Percentiles rank a stretch among this genome's conserved stretches.
These are phyloP conservation scores for Neolamprologus ventralis DNA, from an alignment of 2,113 vertebrate genomes.

Conservation along the genomic window DNA sequence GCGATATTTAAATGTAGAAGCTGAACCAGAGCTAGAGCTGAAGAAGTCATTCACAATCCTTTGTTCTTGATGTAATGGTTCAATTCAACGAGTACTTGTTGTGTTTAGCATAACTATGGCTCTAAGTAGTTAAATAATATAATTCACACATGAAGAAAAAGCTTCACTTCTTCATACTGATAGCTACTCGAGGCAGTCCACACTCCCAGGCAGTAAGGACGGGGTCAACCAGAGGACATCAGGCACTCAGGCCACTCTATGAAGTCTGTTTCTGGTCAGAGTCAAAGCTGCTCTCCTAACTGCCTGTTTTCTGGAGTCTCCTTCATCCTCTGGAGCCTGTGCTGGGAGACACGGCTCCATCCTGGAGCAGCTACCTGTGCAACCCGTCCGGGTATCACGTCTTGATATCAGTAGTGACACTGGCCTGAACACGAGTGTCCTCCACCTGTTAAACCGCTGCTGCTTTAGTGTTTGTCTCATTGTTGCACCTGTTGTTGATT, in stretches of 20 bases:
- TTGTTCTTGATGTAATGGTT: accelerated
- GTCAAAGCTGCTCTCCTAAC: not conserved
- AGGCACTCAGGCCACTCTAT: not conserved
- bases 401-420: not conserved
- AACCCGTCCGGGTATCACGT: not conserved
- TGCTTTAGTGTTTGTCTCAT: not conserved
- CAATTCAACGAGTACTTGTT: accelerated
- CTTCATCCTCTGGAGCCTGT: not conserved
- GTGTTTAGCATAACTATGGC: not conserved
- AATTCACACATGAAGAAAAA: not conserved
- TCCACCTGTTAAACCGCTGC: not conserved
- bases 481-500: not conserved
- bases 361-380: not conserved
- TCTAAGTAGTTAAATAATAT: not conserved
- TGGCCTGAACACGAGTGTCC: not conserved
- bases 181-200: not conserved
- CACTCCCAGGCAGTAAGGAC: not conserved
- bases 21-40: not conserved
- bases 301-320: not conserved
- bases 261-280: not conserved
- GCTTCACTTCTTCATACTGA: not conserved
- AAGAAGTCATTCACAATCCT: not conserved
- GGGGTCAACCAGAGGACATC: not conserved
- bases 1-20: not conserved
- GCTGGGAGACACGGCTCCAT: not conserved